Evolutionary conservation across 53 echinoderm and acorn worm species (phyloP), one percentile per base, ranked within the genome.

Genomic region (Patiria pectinifera): DNA sequence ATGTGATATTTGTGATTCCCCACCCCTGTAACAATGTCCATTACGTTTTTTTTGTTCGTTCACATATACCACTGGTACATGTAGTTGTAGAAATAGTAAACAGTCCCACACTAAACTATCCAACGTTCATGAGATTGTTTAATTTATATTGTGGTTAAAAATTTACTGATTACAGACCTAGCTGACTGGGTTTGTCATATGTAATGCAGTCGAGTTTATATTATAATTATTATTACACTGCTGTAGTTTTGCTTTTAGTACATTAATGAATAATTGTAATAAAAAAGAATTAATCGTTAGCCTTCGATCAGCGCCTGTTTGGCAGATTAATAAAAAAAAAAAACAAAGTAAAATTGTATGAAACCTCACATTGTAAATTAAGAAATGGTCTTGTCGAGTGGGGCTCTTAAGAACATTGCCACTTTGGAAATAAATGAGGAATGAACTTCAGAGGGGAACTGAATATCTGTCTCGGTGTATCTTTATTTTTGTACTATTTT

Each of bases 181-280:
- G 19, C 6, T 16, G 83, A 26, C 14, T 26, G 19, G 62, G 85
- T 71, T 86, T 86, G 74, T 75, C 44, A 44, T n/a, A n/a, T 79
- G 86, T 86, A 72, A 86, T 58, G 72, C 77, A 72, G 76, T 59
- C 10, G 76, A 35, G 87, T 87, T 87, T 87, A 87, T 87, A 87
- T 87, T 43, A 85, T 85, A 83, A 69, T 66, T 85, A 83, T 53
- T 6, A 53, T 82, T 87, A 87, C 16, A 46, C 87, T 76, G 90
- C 81, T 90, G 80, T 90, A 90, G 80, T 90, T 80, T 90, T 90
- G 80, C 45, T 69, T 88, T 90, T 80, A 90, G 90, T 81, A 90
- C 90, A 69, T 70, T 90, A 66, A 23, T 74, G 4, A 74, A 74
- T 74, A 85, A 66, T 81, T 90, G 78, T 90, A 80, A 77, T 80